Percentiles rank a stretch among this genome's conserved stretches.
These are phyloP conservation scores for Scortum barcoo DNA, from an alignment of 2,113 vertebrate species.

Conservation along the genomic window DNA sequence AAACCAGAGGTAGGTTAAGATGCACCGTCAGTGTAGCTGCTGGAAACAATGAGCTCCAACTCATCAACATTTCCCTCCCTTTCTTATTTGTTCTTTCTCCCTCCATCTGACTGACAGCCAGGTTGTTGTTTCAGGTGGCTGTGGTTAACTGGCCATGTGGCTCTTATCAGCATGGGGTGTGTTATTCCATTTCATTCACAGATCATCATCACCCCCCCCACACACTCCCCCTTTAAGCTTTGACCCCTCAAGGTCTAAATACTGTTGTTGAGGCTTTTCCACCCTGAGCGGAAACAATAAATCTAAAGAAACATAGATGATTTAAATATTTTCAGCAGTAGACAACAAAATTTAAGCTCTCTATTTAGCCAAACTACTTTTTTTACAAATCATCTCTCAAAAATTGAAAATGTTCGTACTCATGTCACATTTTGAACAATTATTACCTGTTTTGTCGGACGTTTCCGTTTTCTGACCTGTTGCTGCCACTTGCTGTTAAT, in stretches of 20 bases:
- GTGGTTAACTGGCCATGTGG: background rate
- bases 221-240: background rate
- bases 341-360: no score
- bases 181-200: background rate
- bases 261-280: background rate
- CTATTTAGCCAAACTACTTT: no score
- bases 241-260: background rate
- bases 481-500: no score
- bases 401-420: no score
- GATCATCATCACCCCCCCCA: background rate
- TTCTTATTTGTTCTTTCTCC: background rate
- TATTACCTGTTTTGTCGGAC: no score
- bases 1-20: conserved; percentile 89
- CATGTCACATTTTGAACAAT: no score
- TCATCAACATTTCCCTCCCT: background rate
- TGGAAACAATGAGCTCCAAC: background rate
- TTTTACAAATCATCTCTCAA: no score
- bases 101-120: background rate
- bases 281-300: background rate
- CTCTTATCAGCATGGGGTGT: background rate
- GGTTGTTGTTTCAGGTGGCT: background rate
- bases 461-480: no score
- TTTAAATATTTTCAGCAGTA: no score
- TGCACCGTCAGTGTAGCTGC: background rate
- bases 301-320: no score